Conservation (phyloP, 2,113 vertebrate species). For the Hippopotamus amphibius region DNA sequence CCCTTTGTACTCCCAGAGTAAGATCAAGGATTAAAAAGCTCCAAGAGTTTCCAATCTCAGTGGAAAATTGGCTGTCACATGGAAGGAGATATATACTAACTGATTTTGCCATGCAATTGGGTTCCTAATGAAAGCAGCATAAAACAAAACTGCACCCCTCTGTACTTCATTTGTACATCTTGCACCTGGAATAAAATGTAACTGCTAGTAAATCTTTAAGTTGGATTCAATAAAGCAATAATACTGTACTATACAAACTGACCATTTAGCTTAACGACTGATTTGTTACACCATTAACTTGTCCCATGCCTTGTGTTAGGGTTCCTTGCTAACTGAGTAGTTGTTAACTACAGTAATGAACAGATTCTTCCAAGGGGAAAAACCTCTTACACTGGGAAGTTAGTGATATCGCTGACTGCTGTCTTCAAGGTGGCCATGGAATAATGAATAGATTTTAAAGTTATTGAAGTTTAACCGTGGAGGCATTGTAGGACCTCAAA, state of each 20-base stretch:
- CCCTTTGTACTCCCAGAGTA: neutral
- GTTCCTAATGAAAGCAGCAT: constrained; percentile 80
- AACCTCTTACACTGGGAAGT: constrained; percentile 66
- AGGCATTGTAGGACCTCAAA: constrained; percentile 1
- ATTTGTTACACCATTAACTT: constrained; percentile 87
- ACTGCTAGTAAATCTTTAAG: constrained; percentile 85
- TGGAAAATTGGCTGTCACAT: constrained; percentile 80
- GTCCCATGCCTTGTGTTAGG: constrained; percentile 81
- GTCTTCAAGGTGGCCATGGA: neutral
- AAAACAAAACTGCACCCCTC: constrained; percentile 81
- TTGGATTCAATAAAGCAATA: constrained; percentile 87
- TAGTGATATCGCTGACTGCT: constrained; percentile 39
- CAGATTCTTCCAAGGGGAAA: constrained; percentile 77
- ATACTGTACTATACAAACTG: constrained; percentile 82
- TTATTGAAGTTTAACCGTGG: constrained; percentile 60
- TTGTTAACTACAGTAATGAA: constrained; percentile 85
- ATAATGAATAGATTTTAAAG: constrained; percentile 65
- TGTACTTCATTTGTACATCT: constrained; percentile 79
- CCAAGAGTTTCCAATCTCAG: constrained; percentile 79
- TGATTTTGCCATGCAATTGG: constrained; percentile 81
- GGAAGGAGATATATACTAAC: constrained; percentile 71
- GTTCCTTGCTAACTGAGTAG: constrained; percentile 82
- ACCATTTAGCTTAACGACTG: constrained; percentile 85
- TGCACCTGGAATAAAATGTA: constrained; percentile 84
- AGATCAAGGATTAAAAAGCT: constrained; percentile 80